Percentiles rank a stretch among this genome's conserved stretches.
These are phyloP conservation scores for Drosophila guanche DNA, from an alignment of 1,140 invertebrate species.

Conservation along the genomic window DNA sequence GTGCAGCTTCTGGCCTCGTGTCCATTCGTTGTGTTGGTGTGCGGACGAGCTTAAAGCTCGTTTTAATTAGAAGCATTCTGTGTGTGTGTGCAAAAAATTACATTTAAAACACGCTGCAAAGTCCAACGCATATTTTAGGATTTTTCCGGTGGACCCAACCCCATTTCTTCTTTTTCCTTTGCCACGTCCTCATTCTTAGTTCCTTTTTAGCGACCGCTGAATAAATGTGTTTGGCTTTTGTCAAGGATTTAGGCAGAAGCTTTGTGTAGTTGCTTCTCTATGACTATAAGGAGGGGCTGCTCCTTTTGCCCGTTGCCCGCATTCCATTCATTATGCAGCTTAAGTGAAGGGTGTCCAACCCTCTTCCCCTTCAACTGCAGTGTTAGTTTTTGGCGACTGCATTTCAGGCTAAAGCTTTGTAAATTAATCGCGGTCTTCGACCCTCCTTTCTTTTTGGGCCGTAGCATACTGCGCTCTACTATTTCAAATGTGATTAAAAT, in stretches of 20 bases:
- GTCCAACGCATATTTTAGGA: constrained; percentile 78
- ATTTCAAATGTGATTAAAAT: constrained; percentile 82
- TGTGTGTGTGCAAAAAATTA: constrained; percentile 64
- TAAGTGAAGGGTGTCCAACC: constrained; percentile 48
- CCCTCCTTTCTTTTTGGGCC: constrained; percentile 24
- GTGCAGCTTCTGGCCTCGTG: constrained; percentile 55
- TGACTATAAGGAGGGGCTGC: constrained; percentile 2
- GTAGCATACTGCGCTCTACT: constrained; percentile 59
- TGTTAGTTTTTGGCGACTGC: constrained; percentile 57
- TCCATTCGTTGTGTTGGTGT: constrained; percentile 41
- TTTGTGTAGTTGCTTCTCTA: constrained; percentile 44
- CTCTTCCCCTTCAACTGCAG: constrained; percentile 4
- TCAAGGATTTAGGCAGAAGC: constrained; percentile 70
- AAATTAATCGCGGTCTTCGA: constrained; percentile 74
- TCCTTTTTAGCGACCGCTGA: constrained; percentile 64
- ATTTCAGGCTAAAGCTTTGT: constrained; percentile 65
- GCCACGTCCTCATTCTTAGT: constrained; percentile 6
- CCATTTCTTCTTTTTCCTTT: background rate
- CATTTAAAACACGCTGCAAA: constrained; percentile 71
- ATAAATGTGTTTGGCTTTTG: constrained; percentile 82
- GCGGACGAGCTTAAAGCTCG: constrained; percentile 69
- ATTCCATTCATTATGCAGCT: constrained; percentile 81
- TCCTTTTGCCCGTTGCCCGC: constrained; percentile 58
- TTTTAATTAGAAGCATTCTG: constrained; percentile 76
- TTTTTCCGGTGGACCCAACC: constrained; percentile 43